Percentiles rank a stretch among this genome's conserved stretches.
Evolutionary conservation across 1,140 invertebrate species (phyloP).

Genomic region (Bombus sibiricus): DNA sequence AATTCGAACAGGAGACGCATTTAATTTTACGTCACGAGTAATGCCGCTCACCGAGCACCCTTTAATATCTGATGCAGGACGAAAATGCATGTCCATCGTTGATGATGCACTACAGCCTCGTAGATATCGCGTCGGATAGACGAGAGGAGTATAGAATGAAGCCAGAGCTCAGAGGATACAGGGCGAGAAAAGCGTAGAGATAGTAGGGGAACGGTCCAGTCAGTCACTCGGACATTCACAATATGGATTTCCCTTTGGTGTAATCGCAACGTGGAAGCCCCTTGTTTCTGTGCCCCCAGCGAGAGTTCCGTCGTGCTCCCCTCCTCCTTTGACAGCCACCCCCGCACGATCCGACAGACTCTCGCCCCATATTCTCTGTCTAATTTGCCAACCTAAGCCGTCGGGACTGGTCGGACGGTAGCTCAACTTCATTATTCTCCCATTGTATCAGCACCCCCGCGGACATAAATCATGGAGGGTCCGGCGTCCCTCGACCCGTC

Average conservation of each 20-base stretch:
- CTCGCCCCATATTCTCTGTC: slow-evolving; percentile 71
- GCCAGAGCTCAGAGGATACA: not conserved
- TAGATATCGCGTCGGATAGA: slow-evolving; percentile 5
- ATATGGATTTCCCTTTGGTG: slow-evolving; percentile 69
- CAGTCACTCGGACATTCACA: slow-evolving; percentile 69
- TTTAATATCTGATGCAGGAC: not conserved
- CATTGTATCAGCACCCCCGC: slow-evolving; percentile 73
- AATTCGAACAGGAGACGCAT: slow-evolving; percentile 1
- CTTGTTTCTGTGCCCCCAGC: slow-evolving; percentile 61
- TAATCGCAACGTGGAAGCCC: slow-evolving; percentile 68
- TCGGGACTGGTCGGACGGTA: slow-evolving; percentile 64
- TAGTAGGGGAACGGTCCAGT: slow-evolving; percentile 50
- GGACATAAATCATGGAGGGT: slow-evolving; percentile 75
- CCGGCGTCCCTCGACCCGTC: slow-evolving; percentile 48
- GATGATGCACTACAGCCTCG: not conserved
- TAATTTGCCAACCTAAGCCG: slow-evolving; percentile 72
- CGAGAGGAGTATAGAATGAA: not conserved
- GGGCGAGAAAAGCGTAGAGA: slow-evolving; percentile 54
- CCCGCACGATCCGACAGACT: slow-evolving; percentile 54
- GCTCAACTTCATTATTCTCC: slow-evolving; percentile 75
- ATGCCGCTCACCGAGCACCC: not conserved
- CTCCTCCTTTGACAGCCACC: slow-evolving; percentile 3
- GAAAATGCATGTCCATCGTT: slow-evolving; percentile 10
- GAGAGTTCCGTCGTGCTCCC: slow-evolving; percentile 17
- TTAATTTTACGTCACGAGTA: slow-evolving; percentile 6